These are phyloP conservation scores for Zaprionus lachaisei DNA, from an alignment of 1,140 invertebrate species.

Conservation along the genomic window DNA sequence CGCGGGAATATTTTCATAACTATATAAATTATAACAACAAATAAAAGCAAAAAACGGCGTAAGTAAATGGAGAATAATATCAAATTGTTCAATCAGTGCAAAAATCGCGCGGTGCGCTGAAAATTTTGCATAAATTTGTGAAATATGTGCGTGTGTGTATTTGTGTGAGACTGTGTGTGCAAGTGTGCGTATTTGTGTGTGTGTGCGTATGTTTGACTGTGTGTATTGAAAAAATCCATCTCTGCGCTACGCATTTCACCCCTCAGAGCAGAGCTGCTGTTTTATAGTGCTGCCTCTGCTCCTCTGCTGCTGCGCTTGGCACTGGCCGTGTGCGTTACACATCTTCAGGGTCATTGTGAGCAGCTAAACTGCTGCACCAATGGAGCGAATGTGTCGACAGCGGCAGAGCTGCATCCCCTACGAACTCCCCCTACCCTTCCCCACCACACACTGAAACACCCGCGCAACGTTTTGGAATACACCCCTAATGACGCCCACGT, in stretches of 20 bases:
- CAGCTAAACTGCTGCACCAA: constrained; percentile 10
- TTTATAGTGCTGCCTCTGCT: constrained; percentile 15
- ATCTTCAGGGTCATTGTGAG: constrained; percentile 64
- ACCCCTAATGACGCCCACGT: constrained; percentile 43
- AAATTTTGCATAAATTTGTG: constrained; percentile 77
- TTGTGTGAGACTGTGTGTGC: constrained; percentile 20
- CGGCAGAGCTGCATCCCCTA: constrained; percentile 19
- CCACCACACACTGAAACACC: background rate
- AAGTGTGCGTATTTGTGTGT: constrained; percentile 47
- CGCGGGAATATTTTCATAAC: constrained; percentile 72
- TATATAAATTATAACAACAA: constrained; percentile 54
- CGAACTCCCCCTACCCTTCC: background rate
- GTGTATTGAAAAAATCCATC: constrained; percentile 79
- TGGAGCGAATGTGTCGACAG: constrained; percentile 7
- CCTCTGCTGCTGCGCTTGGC: constrained; percentile 38
- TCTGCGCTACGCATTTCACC: constrained; percentile 80
- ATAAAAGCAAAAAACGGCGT: constrained; percentile 74
- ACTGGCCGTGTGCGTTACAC: constrained; percentile 38
- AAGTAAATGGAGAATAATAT: constrained; percentile 48
- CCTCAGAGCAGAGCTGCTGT: constrained; percentile 56
- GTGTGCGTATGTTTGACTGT: constrained; percentile 45
- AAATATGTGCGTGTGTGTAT: constrained; percentile 50
- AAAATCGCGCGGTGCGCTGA: constrained; percentile 34
- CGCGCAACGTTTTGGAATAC: background rate
- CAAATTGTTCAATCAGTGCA: constrained; percentile 23